Evolutionary conservation across 2,888 invertebrate species (phyloP).

Genomic region (Mamestra brassicae): DNA sequence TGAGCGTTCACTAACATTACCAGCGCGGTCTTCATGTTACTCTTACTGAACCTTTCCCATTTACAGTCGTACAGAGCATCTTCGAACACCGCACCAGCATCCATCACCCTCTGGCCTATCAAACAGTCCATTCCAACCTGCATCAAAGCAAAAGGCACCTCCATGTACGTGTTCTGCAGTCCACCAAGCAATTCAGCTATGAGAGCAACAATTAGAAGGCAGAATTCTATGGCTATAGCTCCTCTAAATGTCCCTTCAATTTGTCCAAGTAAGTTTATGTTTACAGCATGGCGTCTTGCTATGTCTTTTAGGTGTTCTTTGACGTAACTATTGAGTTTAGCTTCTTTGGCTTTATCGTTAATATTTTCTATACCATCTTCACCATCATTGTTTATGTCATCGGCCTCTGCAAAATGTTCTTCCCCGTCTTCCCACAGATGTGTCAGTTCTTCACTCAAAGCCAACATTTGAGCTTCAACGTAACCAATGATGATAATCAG

Average conservation of each 20-base stretch:
- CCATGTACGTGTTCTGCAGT: constrained; percentile 72
- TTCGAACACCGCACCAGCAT: constrained; percentile 61
- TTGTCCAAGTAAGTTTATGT: constrained; percentile 21
- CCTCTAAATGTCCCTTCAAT: constrained; percentile 63
- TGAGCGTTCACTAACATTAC: constrained; percentile 71
- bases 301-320: constrained; percentile 32
- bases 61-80: constrained; percentile 65
- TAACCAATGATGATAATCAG: constrained; percentile 33
- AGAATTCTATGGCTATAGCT: constrained; percentile 72
- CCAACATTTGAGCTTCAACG: constrained; percentile 34
- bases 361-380: not conserved
- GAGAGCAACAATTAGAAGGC: constrained; percentile 67
- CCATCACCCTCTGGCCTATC: constrained; percentile 67
- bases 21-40: constrained; percentile 66
- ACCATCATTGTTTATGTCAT: not conserved
- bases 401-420: not conserved
- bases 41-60: constrained; percentile 67
- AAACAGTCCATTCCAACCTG: constrained; percentile 71
- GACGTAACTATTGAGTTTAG: constrained; percentile 22
- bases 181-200: constrained; percentile 73
- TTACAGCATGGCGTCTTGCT: constrained; percentile 23
- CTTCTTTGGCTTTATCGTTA: not conserved
- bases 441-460: constrained; percentile 39
- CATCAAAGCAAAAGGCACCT: constrained; percentile 71
- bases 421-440: constrained; percentile 42